phyloP scores from a whole-genome alignment of 2,113 vertebrate genomes.

The Trichechus manatus region DNA sequence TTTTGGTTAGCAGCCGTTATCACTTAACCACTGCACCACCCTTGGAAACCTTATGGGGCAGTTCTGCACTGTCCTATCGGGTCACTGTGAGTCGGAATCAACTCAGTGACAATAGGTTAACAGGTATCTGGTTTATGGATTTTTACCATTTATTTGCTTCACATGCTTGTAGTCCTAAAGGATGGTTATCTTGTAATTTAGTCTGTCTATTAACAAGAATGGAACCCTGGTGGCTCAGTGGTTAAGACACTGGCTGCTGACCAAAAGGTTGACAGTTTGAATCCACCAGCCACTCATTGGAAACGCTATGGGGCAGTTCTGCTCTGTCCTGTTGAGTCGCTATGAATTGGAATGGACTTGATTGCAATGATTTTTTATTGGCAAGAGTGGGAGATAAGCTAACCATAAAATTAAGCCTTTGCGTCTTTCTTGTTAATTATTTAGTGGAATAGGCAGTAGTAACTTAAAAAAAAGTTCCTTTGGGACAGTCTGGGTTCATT shows the following conservation, averaged over 20 bases:
- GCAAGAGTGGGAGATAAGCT: slow-evolving; percentile 18
- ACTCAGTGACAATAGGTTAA: not conserved
- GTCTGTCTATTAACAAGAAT: too few relatives aligned
- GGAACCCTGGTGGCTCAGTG: too few relatives aligned
- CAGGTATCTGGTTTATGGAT: too few relatives aligned
- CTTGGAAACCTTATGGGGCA: not conserved
- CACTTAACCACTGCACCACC: too few relatives aligned
- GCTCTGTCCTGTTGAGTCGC: too few relatives aligned
- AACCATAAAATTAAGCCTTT: slow-evolving; percentile 56
- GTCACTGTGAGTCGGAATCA: not conserved
- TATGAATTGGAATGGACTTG: too few relatives aligned
- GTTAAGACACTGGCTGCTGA: too few relatives aligned
- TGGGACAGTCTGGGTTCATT: not conserved
- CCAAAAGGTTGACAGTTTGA: too few relatives aligned
- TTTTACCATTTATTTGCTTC: not conserved
- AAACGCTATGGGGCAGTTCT: too few relatives aligned
- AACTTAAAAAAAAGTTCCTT: not conserved
- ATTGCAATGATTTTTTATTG: too few relatives aligned
- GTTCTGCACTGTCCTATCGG: not conserved
- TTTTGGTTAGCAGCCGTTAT: too few relatives aligned
- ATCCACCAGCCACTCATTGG: too few relatives aligned
- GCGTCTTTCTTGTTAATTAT: not conserved
- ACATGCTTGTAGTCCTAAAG: not conserved
- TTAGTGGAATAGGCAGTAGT: slow-evolving; percentile 6
- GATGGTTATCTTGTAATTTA: slow-evolving; percentile 6